phyloP scores from a whole-genome alignment of 2,888 invertebrate species.

The Lepeophtheirus nordmannii region DNA sequence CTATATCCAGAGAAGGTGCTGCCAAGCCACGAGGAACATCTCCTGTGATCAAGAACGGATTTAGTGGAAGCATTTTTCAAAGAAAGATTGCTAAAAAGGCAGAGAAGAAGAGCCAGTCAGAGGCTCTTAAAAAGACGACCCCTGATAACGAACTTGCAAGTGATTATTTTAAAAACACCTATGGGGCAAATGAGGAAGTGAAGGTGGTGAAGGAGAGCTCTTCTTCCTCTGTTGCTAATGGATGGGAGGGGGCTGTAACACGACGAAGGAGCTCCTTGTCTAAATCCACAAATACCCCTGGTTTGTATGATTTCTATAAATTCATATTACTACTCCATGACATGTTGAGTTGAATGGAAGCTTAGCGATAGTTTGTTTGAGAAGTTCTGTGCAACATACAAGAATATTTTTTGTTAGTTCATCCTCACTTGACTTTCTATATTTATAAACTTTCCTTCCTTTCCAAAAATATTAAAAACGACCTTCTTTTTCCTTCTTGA shows the following conservation, averaged over 20 bases:
- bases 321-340: too few relatives aligned
- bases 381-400: not conserved
- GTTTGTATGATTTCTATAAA: not conserved
- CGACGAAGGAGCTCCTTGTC: not conserved
- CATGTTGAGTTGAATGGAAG: too few relatives aligned
- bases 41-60: not conserved
- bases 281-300: not conserved
- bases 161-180: not conserved
- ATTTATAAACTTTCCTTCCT: not conserved
- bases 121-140: not conserved
- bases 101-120: not conserved
- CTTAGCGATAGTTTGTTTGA: too few relatives aligned
- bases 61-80: not conserved
- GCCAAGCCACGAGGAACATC: not conserved
- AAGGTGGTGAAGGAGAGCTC: not conserved
- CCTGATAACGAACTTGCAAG: not conserved
- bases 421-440: not conserved
- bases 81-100: not conserved
- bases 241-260: not conserved
- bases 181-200: not conserved
- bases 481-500: not conserved
- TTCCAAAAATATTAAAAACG: slow-evolving; percentile 4
- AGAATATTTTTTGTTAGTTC: not conserved
- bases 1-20: not conserved
- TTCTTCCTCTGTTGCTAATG: not conserved